Base-by-base conservation (phyloP, 2,888 invertebrate genomes). In the Frankliniella fusca region DNA sequence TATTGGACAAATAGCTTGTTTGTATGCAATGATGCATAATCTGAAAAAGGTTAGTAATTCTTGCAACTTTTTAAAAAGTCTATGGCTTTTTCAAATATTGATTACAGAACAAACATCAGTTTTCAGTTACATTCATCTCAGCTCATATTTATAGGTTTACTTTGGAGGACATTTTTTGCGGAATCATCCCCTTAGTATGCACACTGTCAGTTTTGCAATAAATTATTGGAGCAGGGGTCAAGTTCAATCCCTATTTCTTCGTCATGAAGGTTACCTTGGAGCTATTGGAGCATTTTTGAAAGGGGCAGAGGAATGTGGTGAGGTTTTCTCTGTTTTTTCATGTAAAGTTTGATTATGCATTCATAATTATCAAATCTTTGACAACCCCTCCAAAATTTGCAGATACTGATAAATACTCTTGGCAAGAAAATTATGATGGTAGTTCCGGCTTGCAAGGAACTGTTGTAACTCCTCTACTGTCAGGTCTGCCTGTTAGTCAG, bases 111-210 rank as follows among this genome's bases (percentile, higher is more conserved):
- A 38, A 38, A 38, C 38, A 38, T 38, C 2, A 38, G 38, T 38
- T 38, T 38, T 38, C 38, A 38, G 38, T 38, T 5, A 38, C 5
- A 38, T 38, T 38, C 38, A 38, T 38, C 38, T 38, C 38, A 38
- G 38, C 81, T 54, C 61, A 54, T 81, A 81, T 61, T 85, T 84
- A 8, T 88, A 90, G 87, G 91, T 93, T 61, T 93, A 93, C 85
- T 93, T 93, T 87, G 93, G 93, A 65, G 93, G 93, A 20, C 93
- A 92, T 86, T 93, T 93, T 86, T 89, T 93, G 65, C 89, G 93
- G 70, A 92, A 93, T 85, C 93, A 93, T 87, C 92, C 92, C 0
- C 87, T 93, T 10, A 92, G 92, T 82, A 93, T 93, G 93, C 91
- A 93, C 85, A 92, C 92, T 8, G 90, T 93, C 82, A 91, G 91